phyloP scores from a whole-genome alignment of 2,113 vertebrate genomes.

The Myotis yumanensis region DNA sequence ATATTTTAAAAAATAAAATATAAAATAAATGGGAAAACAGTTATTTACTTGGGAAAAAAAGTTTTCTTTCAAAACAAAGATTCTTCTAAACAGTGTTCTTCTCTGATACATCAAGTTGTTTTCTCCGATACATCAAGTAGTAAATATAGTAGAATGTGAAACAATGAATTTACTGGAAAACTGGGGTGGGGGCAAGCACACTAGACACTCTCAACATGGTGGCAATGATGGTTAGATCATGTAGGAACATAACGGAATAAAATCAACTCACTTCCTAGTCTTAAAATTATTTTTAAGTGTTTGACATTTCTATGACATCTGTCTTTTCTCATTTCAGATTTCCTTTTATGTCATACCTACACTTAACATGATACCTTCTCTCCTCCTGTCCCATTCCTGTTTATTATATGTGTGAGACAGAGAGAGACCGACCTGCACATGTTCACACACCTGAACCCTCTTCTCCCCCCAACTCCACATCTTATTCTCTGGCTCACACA shows the following conservation, averaged over 20 bases:
- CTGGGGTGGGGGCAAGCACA: not conserved
- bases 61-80: not conserved
- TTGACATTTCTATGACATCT: not conserved
- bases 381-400: not conserved
- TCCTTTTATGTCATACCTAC: not conserved
- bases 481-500: not conserved
- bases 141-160: not conserved
- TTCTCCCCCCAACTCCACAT: not conserved
- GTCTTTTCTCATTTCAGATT: not conserved
- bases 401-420: not conserved
- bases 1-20: no score
- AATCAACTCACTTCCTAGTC: not conserved
- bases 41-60: not conserved
- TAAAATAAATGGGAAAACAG: not conserved
- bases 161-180: not conserved
- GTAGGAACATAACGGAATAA: not conserved
- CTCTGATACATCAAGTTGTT: not conserved
- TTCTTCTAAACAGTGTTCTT: not conserved
- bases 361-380: not conserved
- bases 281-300: conserved; percentile 32
- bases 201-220: not conserved
- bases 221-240: not conserved
- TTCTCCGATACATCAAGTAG: not conserved
- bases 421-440: not conserved
- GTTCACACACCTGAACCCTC: not conserved